These are phyloP conservation scores for Rhodophaea formosa DNA, from an alignment of 2,888 invertebrate species.

Conservation along the genomic window DNA sequence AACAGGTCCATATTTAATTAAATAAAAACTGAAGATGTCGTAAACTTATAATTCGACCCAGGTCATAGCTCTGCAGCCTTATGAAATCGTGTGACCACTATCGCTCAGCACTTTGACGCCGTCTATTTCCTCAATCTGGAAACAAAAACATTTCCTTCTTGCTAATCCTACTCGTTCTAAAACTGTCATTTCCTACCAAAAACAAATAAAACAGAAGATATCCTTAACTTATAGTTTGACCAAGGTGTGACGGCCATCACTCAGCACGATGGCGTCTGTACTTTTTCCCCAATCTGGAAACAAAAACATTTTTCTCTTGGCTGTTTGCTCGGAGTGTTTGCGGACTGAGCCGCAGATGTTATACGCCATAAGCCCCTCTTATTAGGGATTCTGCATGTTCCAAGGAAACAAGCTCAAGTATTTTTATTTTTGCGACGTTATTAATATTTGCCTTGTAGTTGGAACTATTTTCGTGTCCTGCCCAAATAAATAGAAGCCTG, in stretches of 20 bases:
- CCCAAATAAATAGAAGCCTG: no score
- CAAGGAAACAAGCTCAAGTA: slow-evolving; percentile 54
- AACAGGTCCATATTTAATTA: no score
- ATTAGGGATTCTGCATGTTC: slow-evolving; percentile 75
- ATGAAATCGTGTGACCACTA: no score
- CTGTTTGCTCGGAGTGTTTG: slow-evolving; percentile 77
- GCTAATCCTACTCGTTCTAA: slow-evolving; percentile 69
- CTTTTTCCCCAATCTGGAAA: slow-evolving; percentile 37
- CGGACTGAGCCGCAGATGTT: slow-evolving; percentile 75
- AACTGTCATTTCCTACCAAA: no score
- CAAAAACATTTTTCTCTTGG: slow-evolving; percentile 76
- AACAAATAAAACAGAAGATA: no score
- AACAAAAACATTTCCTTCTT: slow-evolving; percentile 30
- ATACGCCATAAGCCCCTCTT: slow-evolving; percentile 76
- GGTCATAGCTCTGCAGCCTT: no score
- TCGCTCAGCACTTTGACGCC: background rate
- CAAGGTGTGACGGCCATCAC: slow-evolving; percentile 20
- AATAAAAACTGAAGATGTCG: no score
- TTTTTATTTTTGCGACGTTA: slow-evolving; percentile 67
- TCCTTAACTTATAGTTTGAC: no score
- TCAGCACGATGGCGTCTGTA: background rate
- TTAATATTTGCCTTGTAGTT: slow-evolving; percentile 53
- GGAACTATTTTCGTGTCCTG: background rate
- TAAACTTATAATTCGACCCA: no score
- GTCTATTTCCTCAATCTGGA: background rate